Conservation (phyloP, 1,140 invertebrate species). For the Arion vulgaris region DNA sequence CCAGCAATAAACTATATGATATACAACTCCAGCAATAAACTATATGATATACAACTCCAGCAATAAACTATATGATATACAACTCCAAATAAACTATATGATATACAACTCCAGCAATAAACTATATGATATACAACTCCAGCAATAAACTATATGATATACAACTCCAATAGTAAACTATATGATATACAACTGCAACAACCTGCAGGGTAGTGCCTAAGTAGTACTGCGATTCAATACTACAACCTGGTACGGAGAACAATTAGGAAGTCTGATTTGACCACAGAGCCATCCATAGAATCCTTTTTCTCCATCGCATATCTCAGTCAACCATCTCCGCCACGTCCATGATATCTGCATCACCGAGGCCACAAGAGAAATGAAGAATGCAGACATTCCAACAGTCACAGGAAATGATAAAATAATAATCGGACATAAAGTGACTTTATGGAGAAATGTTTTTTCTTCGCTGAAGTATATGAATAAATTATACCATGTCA, state of each 20-base stretch:
- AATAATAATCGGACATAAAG: conserved; percentile 81
- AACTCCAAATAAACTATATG: too few relatives aligned
- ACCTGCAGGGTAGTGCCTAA: not conserved
- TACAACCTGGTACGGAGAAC: conserved; percentile 78
- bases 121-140: too few relatives aligned
- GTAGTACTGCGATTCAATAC: conserved; percentile 57
- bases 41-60: too few relatives aligned
- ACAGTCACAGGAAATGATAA: conserved; percentile 82
- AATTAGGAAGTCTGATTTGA: conserved; percentile 79
- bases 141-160: too few relatives aligned
- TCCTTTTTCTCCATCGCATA: conserved; percentile 84
- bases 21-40: too few relatives aligned
- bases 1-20: too few relatives aligned
- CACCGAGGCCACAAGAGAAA: conserved; percentile 80
- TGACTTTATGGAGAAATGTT: conserved; percentile 73
- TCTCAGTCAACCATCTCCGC: conserved; percentile 80
- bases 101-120: too few relatives aligned
- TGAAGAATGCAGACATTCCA: conserved; percentile 77
- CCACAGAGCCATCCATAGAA: conserved; percentile 86
- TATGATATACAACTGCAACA: not conserved
- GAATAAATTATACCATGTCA: conserved; percentile 85
- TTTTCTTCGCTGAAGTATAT: conserved; percentile 81
- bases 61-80: too few relatives aligned
- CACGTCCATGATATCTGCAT: conserved; percentile 81
- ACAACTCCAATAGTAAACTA: too few relatives aligned